Evolutionary conservation across 2,113 vertebrate species (phyloP).

Genomic region (Ophthalmolycus amberensis): DNA sequence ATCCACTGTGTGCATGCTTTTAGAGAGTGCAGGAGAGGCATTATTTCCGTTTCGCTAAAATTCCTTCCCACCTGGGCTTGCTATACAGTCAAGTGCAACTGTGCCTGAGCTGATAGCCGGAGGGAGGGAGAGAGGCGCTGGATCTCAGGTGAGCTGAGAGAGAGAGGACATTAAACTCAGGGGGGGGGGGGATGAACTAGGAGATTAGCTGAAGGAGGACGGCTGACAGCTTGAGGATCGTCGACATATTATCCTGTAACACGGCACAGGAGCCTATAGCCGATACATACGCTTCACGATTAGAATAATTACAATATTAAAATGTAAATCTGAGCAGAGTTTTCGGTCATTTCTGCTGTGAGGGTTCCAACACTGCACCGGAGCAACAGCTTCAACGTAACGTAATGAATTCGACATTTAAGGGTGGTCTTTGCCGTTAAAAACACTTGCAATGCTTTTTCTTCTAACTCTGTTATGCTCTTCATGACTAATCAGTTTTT

Average conservation of each 20-base stretch:
- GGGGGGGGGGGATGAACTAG: constrained; percentile 65
- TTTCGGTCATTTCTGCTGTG: background rate
- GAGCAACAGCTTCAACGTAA: background rate
- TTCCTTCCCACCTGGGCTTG: constrained; percentile 45
- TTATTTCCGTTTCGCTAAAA: constrained; percentile 55
- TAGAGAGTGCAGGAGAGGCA: constrained; percentile 40
- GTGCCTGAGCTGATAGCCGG: constrained; percentile 42
- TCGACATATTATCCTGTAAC: constrained; percentile 34
- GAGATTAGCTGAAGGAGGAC: constrained; percentile 68
- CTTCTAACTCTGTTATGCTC: background rate
- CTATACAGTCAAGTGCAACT: constrained; percentile 45
- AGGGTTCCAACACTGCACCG: background rate
- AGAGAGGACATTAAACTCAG: constrained; percentile 67
- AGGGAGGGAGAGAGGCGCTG: constrained; percentile 14
- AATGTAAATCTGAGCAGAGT: background rate
- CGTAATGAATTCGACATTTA: background rate
- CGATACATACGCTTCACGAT: background rate
- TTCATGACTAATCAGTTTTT: constrained; percentile 17
- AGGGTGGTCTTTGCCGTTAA: background rate
- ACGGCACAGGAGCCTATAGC: constrained; percentile 20
- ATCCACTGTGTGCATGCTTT: constrained; percentile 34
- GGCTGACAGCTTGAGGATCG: constrained; percentile 60
- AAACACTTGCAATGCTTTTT: background rate
- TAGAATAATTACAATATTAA: background rate
- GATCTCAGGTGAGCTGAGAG: constrained; percentile 65